Base-by-base conservation (phyloP, 1,140 invertebrate species). In the Scaptomyza graminum region DNA sequence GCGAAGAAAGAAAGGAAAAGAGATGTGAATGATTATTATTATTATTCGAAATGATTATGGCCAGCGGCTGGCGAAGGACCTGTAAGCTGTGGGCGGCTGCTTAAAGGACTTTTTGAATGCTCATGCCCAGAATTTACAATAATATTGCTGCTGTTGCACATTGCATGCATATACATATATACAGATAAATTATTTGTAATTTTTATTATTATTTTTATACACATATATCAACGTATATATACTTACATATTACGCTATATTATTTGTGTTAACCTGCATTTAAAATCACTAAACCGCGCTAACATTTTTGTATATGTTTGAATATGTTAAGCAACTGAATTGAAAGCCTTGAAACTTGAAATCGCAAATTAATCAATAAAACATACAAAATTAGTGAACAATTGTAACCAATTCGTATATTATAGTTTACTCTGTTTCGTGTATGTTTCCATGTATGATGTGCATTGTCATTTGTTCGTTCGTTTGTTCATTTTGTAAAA, bases 231-330 rank as follows among this genome's bases (percentile, higher is more conserved):
- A 39, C 4, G 12, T 39, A 47, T 74, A 44, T 65, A 47, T 68
- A 68, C 43, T 59, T 74, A n/a, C n/a, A n/a, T 74, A 63, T 72
- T 72, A 84, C 80, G 77, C 77, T 64, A 67, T 81, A 87, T 87
- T 80, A 66, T 87, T 85, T 85, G 66, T 87, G 74, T 87, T 87
- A 69, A 87, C 70, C 80, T 85, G 82, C 82, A 85, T 85, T 85
- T 85, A 85, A 70, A 81, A 77, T 52, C 51, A 60, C 31, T 52
- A 60, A 28, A 49, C 2, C 18, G 18, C 18, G 18, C 18, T 22
- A 22, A 22, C 54, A 64, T 78, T 56, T 84, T 74, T 80, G 63
- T 67, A 63, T 61, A 85, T 22, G 18, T 22, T 22, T 84, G 67
- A 71, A 67, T 84, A 81, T 65, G 74, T 81, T 85, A 85, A 78